A percentile compares a stretch with the other conserved stretches of the same genome.
phyloP scores from a whole-genome alignment of 2,888 invertebrate genomes.

The Drosophila putrida region DNA sequence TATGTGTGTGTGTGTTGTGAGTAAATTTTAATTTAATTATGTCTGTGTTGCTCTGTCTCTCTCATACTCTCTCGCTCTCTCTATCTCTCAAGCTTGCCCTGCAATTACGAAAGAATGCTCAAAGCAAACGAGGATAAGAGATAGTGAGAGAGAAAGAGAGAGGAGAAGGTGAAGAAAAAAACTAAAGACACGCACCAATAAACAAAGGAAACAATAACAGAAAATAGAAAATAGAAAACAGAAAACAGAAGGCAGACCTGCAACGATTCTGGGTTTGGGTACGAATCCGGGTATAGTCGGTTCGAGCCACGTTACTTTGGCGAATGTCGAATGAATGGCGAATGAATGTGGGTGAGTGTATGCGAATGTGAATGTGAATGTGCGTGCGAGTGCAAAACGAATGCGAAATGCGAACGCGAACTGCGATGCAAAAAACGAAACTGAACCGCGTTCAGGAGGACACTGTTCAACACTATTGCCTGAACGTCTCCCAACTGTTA shows the following conservation, averaged over 20 bases:
- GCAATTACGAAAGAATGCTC: constrained; percentile 65
- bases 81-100: constrained; percentile 15
- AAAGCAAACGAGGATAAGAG: constrained; percentile 53
- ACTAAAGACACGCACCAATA: constrained; percentile 75
- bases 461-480: constrained; percentile 20
- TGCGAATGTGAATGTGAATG: background rate
- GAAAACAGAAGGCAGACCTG: constrained; percentile 28
- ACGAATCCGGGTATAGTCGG: constrained; percentile 20
- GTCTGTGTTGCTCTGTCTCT: constrained; percentile 43
- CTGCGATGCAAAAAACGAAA: constrained; percentile 35
- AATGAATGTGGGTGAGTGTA: constrained; percentile 12
- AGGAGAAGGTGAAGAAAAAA: background rate
- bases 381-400: constrained; percentile 18
- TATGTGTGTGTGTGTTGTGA: constrained; percentile 42
- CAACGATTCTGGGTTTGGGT: background rate
- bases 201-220: constrained; percentile 71
- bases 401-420: constrained; percentile 39
- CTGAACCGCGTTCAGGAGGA: constrained; percentile 14
- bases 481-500: constrained; percentile 52
- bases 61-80: background rate
- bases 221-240: constrained; percentile 32
- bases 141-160: background rate
- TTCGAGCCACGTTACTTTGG: constrained; percentile 29
- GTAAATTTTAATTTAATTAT: constrained; percentile 79
- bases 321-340: constrained; percentile 51